phyloP scores from a whole-genome alignment of 2,797 vertebrate species.

The Staurois parvus region DNA sequence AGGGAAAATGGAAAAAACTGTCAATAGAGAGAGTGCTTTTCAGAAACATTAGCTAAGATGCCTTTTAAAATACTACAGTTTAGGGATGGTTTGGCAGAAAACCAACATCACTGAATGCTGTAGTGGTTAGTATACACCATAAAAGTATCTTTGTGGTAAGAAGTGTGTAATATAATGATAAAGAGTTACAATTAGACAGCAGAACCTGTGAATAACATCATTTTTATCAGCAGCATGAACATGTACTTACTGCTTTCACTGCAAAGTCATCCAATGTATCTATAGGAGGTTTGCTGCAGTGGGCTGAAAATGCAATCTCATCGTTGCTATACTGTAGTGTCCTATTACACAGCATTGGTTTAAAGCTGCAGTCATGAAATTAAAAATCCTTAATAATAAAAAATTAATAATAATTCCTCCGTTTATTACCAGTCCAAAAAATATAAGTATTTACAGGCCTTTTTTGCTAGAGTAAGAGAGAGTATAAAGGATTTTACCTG shows the following conservation, averaged over 20 bases:
- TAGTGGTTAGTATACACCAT: neutral
- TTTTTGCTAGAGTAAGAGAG: too few species aligned
- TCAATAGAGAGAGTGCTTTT: conserved; percentile 26
- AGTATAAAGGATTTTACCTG: too few species aligned
- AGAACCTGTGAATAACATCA: neutral
- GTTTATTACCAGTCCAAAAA: too few species aligned
- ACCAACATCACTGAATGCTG: conserved; percentile 30
- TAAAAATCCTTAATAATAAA: neutral
- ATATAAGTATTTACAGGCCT: too few species aligned
- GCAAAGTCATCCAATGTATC: neutral
- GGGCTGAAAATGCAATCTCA: conserved; percentile 9
- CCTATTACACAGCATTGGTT: conserved; percentile 15
- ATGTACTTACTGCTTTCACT: neutral
- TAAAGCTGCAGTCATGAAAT: conserved; percentile 35
- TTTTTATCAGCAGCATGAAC: neutral
- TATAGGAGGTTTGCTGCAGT: conserved; percentile 27
- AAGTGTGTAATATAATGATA: neutral
- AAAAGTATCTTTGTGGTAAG: neutral
- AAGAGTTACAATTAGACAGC: neutral
- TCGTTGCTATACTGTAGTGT: conserved; percentile 12
- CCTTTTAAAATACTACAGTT: conserved; percentile 31
- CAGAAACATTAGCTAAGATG: conserved; percentile 42
- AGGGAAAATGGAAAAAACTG: conserved; percentile 37
- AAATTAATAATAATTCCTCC: too few species aligned
- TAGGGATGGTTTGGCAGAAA: conserved; percentile 13